phyloP scores from a whole-genome alignment of 1,140 invertebrate genomes.

The Carposina sasakii region DNA sequence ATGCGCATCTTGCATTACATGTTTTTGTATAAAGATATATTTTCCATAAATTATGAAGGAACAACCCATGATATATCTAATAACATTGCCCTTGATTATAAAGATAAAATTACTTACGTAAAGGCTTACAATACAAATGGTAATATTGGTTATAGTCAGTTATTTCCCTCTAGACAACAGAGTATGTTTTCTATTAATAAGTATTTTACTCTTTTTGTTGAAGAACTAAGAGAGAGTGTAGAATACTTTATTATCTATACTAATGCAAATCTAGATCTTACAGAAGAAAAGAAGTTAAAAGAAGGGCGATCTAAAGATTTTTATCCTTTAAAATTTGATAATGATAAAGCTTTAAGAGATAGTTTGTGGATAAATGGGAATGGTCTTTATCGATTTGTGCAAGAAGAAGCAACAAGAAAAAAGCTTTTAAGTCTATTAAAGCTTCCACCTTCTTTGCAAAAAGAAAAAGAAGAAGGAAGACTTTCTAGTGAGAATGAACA shows the following conservation, averaged over 20 bases:
- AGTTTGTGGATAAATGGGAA: constrained; percentile 15
- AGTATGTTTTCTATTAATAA: constrained; percentile 18
- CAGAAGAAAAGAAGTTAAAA: constrained; percentile 19
- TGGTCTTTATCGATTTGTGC: constrained; percentile 21
- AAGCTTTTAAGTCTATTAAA: constrained; percentile 19
- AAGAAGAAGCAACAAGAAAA: constrained; percentile 17
- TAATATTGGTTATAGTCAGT: constrained; percentile 17
- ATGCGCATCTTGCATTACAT: constrained; percentile 18
- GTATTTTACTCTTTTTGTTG: constrained; percentile 24
- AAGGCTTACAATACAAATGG: constrained; percentile 22
- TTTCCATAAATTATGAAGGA: constrained; percentile 16
- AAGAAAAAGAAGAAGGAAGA: constrained; percentile 19
- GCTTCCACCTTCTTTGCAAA: constrained; percentile 12
- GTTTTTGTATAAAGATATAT: too few species aligned
- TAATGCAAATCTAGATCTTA: constrained; percentile 21
- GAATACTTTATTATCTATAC: constrained; percentile 29
- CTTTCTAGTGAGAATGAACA: constrained; percentile 11
- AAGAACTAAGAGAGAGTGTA: constrained; percentile 12
- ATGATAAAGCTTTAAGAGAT: too few species aligned
- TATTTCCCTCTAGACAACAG: constrained; percentile 20
- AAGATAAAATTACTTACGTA: constrained; percentile 19
- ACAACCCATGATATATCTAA: constrained; percentile 17
- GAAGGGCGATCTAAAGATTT: constrained; percentile 20
- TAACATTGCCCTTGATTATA: constrained; percentile 23
- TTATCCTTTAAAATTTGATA: too few species aligned